Evolutionary conservation across 2,888 invertebrate genomes (phyloP).

Genomic region (Clanis bilineata): DNA sequence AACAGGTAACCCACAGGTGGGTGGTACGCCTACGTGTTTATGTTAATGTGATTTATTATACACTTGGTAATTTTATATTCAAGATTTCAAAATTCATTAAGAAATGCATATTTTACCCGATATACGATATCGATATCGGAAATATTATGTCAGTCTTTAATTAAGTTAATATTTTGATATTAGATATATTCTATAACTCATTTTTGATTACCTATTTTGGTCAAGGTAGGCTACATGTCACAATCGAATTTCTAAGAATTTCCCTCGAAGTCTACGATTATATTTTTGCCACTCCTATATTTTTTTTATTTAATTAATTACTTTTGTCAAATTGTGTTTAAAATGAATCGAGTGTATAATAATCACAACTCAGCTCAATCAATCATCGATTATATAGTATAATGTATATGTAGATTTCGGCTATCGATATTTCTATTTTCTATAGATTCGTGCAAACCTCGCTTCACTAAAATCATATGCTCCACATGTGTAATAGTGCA

Average conservation of each 20-base stretch:
- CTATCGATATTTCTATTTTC: not conserved
- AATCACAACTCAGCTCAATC: not conserved
- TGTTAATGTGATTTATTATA: conserved; percentile 14
- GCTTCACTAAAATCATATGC: not conserved
- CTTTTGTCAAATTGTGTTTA: too few species aligned
- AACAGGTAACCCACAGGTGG: conserved; percentile 45
- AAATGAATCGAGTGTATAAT: not conserved
- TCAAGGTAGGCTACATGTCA: too few species aligned
- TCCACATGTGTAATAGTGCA: not conserved
- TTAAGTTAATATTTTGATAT: not conserved
- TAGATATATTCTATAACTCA: too few species aligned
- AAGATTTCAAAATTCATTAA: not conserved
- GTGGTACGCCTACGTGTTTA: conserved; percentile 22
- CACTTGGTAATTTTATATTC: not conserved
- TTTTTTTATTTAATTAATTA: too few species aligned
- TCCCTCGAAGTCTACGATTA: not conserved
- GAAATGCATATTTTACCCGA: not conserved
- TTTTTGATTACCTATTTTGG: too few species aligned
- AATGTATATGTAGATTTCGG: not conserved
- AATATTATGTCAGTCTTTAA: not conserved
- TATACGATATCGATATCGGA: not conserved
- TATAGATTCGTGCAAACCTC: not conserved
- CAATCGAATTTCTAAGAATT: too few species aligned
- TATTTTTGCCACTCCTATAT: not conserved
- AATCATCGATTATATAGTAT: not conserved